Evolutionary conservation across 1,140 invertebrate genomes (phyloP).

Genomic region (Laupala kohalensis): DNA sequence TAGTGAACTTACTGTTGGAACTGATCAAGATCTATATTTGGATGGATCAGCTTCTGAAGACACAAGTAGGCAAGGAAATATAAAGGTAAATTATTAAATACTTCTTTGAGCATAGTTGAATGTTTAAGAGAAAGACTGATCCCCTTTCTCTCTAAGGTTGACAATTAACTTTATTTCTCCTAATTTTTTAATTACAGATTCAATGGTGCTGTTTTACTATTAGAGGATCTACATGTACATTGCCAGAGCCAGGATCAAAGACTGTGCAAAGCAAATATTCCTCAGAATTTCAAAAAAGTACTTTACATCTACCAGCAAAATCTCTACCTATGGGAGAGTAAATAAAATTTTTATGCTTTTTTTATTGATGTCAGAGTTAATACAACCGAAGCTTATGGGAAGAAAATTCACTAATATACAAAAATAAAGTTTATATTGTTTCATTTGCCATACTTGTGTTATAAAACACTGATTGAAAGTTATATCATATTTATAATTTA

Average conservation of each 20-base stretch:
- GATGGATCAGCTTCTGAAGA: constrained; percentile 11
- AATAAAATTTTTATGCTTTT: too few relatives aligned
- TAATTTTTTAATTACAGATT: constrained; percentile 3
- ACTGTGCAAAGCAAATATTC: neutral
- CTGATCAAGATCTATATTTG: constrained; percentile 7
- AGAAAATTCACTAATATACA: too few relatives aligned
- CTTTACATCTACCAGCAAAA: constrained; percentile 5
- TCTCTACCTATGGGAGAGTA: constrained; percentile 11
- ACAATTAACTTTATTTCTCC: neutral
- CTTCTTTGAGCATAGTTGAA: too few relatives aligned
- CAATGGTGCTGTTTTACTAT: constrained; percentile 6
- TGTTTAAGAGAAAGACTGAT: neutral
- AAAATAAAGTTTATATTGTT: too few relatives aligned
- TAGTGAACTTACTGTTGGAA: constrained; percentile 8
- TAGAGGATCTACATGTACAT: neutral
- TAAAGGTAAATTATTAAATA: neutral
- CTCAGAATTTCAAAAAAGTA: neutral
- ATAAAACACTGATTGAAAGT: too few relatives aligned
- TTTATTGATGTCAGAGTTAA: too few relatives aligned
- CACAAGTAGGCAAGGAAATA: neutral
- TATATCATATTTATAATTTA: too few relatives aligned
- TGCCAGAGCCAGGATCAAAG: neutral
- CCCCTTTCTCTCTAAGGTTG: neutral
- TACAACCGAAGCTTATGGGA: too few relatives aligned
- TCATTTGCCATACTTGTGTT: too few relatives aligned